Conservation (phyloP, 1,140 invertebrate genomes). For the Oncopeltus fasciatus region DNA sequence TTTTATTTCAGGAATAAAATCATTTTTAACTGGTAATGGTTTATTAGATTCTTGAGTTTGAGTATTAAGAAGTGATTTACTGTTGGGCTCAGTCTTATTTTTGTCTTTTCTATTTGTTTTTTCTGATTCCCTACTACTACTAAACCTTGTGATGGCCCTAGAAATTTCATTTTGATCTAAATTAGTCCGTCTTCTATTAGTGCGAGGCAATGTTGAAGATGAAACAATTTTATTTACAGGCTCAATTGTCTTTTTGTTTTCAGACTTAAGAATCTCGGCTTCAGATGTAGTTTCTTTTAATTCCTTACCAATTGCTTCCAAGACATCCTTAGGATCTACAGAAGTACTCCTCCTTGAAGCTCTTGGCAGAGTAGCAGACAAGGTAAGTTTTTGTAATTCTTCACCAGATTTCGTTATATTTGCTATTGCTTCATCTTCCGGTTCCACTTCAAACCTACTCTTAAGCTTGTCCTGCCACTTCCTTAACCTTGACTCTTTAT, state of each 20-base stretch:
- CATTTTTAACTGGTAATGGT: slow-evolving; percentile 21
- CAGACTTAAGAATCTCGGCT: neutral
- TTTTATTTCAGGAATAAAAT: slow-evolving; percentile 33
- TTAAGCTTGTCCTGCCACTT: slow-evolving; percentile 47
- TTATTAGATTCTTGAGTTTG: slow-evolving; percentile 9
- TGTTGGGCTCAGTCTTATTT: slow-evolving; percentile 5
- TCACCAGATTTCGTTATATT: slow-evolving; percentile 32
- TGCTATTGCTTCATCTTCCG: slow-evolving; percentile 29
- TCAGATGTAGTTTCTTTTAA: slow-evolving; percentile 18
- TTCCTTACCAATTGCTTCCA: slow-evolving; percentile 14
- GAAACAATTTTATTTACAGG: neutral
- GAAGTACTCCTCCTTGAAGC: slow-evolving; percentile 20
- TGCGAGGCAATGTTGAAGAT: slow-evolving; percentile 20
- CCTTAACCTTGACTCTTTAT: slow-evolving; percentile 44
- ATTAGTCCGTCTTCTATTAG: slow-evolving; percentile 17
- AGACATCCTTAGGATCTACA: slow-evolving; percentile 20
- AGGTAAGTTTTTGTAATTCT: slow-evolving; percentile 31
- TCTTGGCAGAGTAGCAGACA: slow-evolving; percentile 23
- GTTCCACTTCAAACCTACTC: slow-evolving; percentile 23
- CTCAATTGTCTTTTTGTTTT: neutral
- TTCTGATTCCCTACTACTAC: neutral
- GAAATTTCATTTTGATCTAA: slow-evolving; percentile 20
- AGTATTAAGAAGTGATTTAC: neutral
- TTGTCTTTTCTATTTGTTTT: neutral
- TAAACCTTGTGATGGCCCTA: slow-evolving; percentile 16